Evolutionary conservation across 1,140 invertebrate genomes (phyloP).

Genomic region (Bombus polaris): DNA sequence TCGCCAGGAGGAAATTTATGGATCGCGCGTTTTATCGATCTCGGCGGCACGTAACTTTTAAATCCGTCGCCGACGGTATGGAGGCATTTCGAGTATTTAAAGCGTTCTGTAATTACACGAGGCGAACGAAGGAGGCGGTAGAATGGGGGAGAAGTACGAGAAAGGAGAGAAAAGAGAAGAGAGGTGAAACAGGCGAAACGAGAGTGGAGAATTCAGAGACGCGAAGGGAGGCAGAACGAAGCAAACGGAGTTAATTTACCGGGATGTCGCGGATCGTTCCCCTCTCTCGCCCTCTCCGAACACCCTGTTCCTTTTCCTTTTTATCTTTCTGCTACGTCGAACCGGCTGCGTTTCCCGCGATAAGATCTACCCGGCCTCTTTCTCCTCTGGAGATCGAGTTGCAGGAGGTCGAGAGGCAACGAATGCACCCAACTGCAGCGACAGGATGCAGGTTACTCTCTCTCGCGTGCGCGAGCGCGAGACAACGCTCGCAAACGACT

Average conservation of each 20-base stretch:
- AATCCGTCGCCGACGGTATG: slow-evolving; percentile 9
- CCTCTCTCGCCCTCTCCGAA: background rate
- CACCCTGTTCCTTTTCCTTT: slow-evolving; percentile 48
- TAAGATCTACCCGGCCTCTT: slow-evolving; percentile 62
- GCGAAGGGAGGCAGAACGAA: slow-evolving; percentile 55
- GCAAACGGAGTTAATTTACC: slow-evolving; percentile 66
- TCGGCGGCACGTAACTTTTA: slow-evolving; percentile 31
- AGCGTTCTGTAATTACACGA: slow-evolving; percentile 52
- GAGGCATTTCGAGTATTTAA: slow-evolving; percentile 53
- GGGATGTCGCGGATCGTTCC: slow-evolving; percentile 64
- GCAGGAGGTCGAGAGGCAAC: slow-evolving; percentile 64
- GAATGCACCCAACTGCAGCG: slow-evolving; percentile 57
- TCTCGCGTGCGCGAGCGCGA: background rate
- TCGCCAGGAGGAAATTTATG: slow-evolving; percentile 41
- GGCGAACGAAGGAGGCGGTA: no score
- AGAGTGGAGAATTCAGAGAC: slow-evolving; percentile 37
- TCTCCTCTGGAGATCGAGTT: slow-evolving; percentile 67
- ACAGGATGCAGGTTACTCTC: slow-evolving; percentile 60
- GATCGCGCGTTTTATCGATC: slow-evolving; percentile 48
- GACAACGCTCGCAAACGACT: slow-evolving; percentile 15
- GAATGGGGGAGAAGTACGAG: no score
- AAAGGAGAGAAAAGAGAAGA: background rate
- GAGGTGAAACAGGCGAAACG: slow-evolving; percentile 24
- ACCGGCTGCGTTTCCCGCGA: slow-evolving; percentile 68
- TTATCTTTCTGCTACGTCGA: slow-evolving; percentile 68